Evolutionary conservation across 2,113 vertebrate genomes (phyloP).

Genomic region (Coregonus clupeaformis): DNA sequence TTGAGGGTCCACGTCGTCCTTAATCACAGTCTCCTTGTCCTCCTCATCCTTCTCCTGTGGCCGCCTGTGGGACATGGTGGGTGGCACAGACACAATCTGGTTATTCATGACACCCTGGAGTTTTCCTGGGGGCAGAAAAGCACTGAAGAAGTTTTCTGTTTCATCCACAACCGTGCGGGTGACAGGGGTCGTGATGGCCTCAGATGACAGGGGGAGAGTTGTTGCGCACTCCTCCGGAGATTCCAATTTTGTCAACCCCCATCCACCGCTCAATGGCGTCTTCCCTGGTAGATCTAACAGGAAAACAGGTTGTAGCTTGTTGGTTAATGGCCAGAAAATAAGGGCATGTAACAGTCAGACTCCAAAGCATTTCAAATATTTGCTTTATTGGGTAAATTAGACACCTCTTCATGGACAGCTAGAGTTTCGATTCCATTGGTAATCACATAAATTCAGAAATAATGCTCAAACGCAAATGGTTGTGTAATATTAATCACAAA

Average conservation of each 20-base stretch:
- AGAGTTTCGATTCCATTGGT: no score
- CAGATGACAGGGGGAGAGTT: constrained; percentile 73
- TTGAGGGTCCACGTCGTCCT: constrained; percentile 41
- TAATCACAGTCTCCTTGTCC: constrained; percentile 55
- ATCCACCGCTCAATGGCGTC: constrained; percentile 84
- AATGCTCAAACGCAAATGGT: no score
- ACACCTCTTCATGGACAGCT: no score
- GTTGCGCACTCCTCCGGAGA: constrained; percentile 72
- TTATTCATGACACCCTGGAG: constrained; percentile 73
- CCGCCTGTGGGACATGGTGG: constrained; percentile 83
- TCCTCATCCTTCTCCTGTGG: constrained; percentile 75
- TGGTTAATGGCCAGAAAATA: not conserved
- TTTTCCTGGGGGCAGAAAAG: constrained; percentile 85
- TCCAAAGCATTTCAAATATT: not conserved
- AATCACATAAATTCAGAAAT: no score
- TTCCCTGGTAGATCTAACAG: constrained; percentile 72
- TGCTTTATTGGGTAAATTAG: no score
- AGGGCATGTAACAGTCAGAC: not conserved
- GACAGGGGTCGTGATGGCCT: constrained; percentile 95
- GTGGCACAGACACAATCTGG: constrained; percentile 89
- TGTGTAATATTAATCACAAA: no score
- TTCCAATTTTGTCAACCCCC: constrained; percentile 92
- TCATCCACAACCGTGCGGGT: constrained; percentile 93
- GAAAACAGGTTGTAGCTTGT: not conserved
- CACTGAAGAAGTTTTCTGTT: constrained; percentile 94